These are phyloP conservation scores for Cavia porcellus DNA, from an alignment of 2,113 vertebrate genomes.

Conservation along the genomic window DNA sequence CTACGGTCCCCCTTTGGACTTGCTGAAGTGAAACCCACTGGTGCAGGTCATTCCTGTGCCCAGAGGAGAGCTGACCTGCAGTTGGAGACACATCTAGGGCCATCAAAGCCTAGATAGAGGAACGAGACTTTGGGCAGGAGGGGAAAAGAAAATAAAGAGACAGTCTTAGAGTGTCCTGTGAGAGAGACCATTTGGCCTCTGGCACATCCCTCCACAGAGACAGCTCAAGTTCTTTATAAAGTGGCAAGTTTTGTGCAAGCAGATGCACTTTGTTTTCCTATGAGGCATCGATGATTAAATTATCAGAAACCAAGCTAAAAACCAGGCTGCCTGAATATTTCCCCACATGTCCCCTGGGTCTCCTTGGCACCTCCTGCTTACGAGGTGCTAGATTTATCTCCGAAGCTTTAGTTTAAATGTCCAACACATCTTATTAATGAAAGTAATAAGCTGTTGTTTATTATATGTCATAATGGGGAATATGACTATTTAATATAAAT, in stretches of 20 bases:
- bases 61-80: slow-evolving; percentile 82
- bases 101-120: slow-evolving; percentile 81
- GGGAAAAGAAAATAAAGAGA: slow-evolving; percentile 68
- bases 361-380: slow-evolving; percentile 85
- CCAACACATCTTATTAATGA: slow-evolving; percentile 89
- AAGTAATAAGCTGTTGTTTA: slow-evolving; percentile 91
- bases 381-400: slow-evolving; percentile 85
- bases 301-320: slow-evolving; percentile 88
- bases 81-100: slow-evolving; percentile 73
- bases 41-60: slow-evolving; percentile 70
- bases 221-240: slow-evolving; percentile 87
- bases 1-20: slow-evolving; percentile 57
- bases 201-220: slow-evolving; percentile 85
- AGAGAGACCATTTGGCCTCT: slow-evolving; percentile 85
- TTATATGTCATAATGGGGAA: slow-evolving; percentile 91
- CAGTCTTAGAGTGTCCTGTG: slow-evolving; percentile 79
- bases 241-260: slow-evolving; percentile 89
- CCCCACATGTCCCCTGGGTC: slow-evolving; percentile 78
- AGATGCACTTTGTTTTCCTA: slow-evolving; percentile 92
- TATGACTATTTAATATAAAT: slow-evolving; percentile 94
- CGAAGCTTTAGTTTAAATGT: slow-evolving; percentile 90
- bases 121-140: slow-evolving; percentile 78
- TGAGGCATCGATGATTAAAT: slow-evolving; percentile 92
- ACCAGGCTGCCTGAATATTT: slow-evolving; percentile 85
- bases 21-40: slow-evolving; percentile 71